Evolutionary conservation across 2,888 invertebrate genomes (phyloP).

Genomic region (Zygogramma bicolorata): DNA sequence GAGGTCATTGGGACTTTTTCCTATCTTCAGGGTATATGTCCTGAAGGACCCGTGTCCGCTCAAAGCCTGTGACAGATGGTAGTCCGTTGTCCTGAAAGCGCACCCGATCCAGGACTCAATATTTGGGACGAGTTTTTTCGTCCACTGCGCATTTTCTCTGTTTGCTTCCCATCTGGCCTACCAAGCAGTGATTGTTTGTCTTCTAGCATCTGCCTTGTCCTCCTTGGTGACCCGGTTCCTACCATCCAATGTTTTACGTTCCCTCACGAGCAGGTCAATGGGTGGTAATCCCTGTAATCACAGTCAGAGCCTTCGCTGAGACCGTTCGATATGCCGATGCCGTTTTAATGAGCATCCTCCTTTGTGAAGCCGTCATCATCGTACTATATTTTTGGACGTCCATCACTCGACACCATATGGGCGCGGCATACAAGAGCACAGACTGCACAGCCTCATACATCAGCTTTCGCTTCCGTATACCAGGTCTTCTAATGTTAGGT

Average conservation of each 20-base stretch:
- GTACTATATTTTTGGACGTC: constrained; percentile 13
- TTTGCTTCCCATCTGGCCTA: not conserved
- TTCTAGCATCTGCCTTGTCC: not conserved
- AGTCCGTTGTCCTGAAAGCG: too few relatives aligned
- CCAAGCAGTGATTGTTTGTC: constrained; percentile 5
- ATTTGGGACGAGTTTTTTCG: too few relatives aligned
- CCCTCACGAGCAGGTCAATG: constrained; percentile 34
- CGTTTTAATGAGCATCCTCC: constrained; percentile 13
- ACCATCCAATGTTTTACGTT: constrained; percentile 15
- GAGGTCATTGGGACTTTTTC: too few relatives aligned
- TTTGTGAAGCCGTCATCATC: constrained; percentile 12
- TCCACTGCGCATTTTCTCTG: not conserved
- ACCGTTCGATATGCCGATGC: constrained; percentile 30
- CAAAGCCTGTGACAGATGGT: too few relatives aligned
- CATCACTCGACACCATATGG: constrained; percentile 25
- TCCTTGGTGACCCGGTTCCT: not conserved
- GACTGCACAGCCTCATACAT: constrained; percentile 23
- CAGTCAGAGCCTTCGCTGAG: constrained; percentile 29
- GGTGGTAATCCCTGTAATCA: constrained; percentile 28
- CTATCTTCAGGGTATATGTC: too few relatives aligned
- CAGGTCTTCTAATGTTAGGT: constrained; percentile 26
- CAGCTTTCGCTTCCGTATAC: constrained; percentile 9
- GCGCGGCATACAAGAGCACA: not conserved
- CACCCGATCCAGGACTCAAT: too few relatives aligned
- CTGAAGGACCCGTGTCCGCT: too few relatives aligned